Base-by-base conservation (phyloP, 1,140 invertebrate genomes). In the Colletes gigas region DNA sequence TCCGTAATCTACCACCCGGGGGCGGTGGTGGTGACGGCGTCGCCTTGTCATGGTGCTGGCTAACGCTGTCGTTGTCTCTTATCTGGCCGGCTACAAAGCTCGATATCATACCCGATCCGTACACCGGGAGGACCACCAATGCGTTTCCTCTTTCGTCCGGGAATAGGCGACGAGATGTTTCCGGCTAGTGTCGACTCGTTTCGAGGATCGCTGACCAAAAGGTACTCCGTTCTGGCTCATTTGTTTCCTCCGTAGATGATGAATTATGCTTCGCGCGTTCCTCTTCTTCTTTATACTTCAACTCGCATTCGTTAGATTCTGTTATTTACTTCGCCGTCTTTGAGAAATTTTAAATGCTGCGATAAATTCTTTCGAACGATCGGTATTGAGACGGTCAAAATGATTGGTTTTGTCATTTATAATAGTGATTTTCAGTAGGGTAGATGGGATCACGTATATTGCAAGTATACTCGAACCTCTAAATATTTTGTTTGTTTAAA, bases 81-180 rank as follows among this genome's bases (percentile, higher is more conserved):
- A 75, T 86, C 88, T 85, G 79, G 80, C 81, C 82, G 81, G 73
- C 82, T 85, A 81, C 82, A 62, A 78, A 89, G 84, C 89, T 90
- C 85, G 85, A 91, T 91, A 91, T 91, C 90, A 90, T 90, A 86
- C 85, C 88, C 83, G 77, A 83, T 77, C 66, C 63, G 59, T n/a
- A 55, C 52, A 66, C 82, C 72, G 57, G 41, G 54, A 74, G 63
- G 54, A 41, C 81, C 63, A 67, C 73, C 84, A 78, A 82, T 73
- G 78, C 73, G 69, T 82, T 81, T 84, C 44, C 83, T 68, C 62
- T 66, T 78, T 72, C 70, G 10, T 17, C n/a, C n/a, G 2, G 17
- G 39, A 41, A 65, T 44, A 14, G 10, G 30, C 30, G 30, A 30
- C 30, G 30, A 30, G 30, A 30, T 30, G 30, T 30, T 30, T 65